Evolutionary conservation across 2,113 vertebrate genomes (phyloP).

Genomic region (Calyptomena viridis): DNA sequence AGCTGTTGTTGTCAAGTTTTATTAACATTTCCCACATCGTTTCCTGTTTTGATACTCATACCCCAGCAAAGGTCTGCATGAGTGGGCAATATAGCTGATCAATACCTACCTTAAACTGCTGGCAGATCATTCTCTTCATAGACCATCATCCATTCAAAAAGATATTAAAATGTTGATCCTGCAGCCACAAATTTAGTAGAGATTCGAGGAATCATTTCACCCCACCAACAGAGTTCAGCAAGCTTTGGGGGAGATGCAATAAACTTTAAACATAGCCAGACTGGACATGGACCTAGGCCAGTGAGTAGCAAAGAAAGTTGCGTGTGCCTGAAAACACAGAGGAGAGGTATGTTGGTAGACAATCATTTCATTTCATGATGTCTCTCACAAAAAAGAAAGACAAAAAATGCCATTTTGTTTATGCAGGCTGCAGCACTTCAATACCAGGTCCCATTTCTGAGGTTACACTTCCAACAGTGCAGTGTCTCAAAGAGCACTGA

Average conservation of each 20-base stretch:
- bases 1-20: slow-evolving; percentile 56
- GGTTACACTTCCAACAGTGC: background rate
- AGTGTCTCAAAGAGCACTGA: background rate
- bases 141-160: background rate
- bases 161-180: background rate
- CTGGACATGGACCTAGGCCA: background rate
- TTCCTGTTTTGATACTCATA: slow-evolving; percentile 47
- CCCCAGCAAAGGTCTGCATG: background rate
- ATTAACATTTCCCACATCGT: slow-evolving; percentile 52
- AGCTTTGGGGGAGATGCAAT: background rate
- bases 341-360: background rate
- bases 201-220: background rate
- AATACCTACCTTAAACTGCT: background rate
- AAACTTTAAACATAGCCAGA: background rate
- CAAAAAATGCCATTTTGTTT: background rate
- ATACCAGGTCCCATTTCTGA: background rate
- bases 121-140: background rate
- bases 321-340: background rate
- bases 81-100: background rate
- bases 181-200: background rate
- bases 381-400: background rate
- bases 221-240: background rate
- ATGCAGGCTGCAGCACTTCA: background rate
- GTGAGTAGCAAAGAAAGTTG: background rate
- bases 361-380: background rate